These are phyloP conservation scores for Pyrgus malvae DNA, from an alignment of 2,888 invertebrate species.

Conservation along the genomic window DNA sequence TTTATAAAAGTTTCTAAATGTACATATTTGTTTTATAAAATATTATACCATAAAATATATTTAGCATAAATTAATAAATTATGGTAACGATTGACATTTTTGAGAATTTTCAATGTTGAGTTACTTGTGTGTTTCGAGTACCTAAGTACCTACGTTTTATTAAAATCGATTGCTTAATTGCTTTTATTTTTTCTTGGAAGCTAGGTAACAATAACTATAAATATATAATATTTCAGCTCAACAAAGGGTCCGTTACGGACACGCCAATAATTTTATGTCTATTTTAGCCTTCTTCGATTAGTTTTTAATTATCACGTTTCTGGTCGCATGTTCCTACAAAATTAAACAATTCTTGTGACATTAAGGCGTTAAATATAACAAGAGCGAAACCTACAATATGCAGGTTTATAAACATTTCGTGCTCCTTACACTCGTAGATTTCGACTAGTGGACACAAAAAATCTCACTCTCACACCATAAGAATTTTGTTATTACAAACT, in stretches of 20 bases:
- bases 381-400: slow-evolving; percentile 68
- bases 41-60: slow-evolving; percentile 28
- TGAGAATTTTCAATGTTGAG: slow-evolving; percentile 3
- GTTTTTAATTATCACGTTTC: slow-evolving; percentile 28
- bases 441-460: slow-evolving; percentile 57
- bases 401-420: slow-evolving; percentile 66
- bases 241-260: slow-evolving; percentile 20
- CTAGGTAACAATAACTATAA: slow-evolving; percentile 24
- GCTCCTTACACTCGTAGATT: slow-evolving; percentile 60
- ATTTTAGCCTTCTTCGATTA: slow-evolving; percentile 27
- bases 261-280: slow-evolving; percentile 26
- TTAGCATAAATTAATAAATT: slow-evolving; percentile 27
- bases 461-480: slow-evolving; percentile 63
- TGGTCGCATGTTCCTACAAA: slow-evolving; percentile 26
- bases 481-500: slow-evolving; percentile 50
- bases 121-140: background rate
- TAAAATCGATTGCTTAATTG: slow-evolving; percentile 15
- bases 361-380: slow-evolving; percentile 32
- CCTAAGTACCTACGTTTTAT: slow-evolving; percentile 10
- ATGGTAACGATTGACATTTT: slow-evolving; percentile 22
- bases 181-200: slow-evolving; percentile 10
- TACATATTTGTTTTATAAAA: slow-evolving; percentile 23
- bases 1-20: slow-evolving; percentile 26
- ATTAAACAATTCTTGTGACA: slow-evolving; percentile 20
- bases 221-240: slow-evolving; percentile 26